These are phyloP conservation scores for Rotaria socialis DNA, from an alignment of 2,888 invertebrate genomes.

Conservation along the genomic window DNA sequence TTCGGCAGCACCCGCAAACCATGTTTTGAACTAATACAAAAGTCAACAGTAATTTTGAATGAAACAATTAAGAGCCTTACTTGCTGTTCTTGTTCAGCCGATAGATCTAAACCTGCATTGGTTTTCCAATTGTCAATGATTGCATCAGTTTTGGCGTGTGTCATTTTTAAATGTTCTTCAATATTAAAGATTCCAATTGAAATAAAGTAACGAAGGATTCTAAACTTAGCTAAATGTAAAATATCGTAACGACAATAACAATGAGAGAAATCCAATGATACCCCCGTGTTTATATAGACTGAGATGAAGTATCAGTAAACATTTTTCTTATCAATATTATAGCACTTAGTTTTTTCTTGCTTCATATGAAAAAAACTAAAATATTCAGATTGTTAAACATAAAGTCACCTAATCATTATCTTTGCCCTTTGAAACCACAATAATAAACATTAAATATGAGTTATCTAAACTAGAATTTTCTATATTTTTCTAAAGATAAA, in stretches of 20 bases:
- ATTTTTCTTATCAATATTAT: not conserved
- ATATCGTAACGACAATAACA: not conserved
- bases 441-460: not conserved
- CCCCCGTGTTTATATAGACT: not conserved
- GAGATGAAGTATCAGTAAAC: not conserved
- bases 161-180: not conserved
- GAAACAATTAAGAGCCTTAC: not conserved
- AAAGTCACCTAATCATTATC: not conserved
- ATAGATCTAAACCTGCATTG: not conserved
- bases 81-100: not conserved
- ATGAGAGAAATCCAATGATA: not conserved
- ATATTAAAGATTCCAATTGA: not conserved
- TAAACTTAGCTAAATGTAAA: not conserved
- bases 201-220: not conserved
- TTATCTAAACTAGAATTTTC: not conserved
- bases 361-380: not conserved
- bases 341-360: not conserved
- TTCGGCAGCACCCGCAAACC: not conserved
- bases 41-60: no score
- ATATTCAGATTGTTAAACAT: not conserved
- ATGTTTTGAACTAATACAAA: constrained; percentile 1
- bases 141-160: not conserved
- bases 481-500: not conserved
- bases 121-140: not conserved
- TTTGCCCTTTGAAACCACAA: not conserved